phyloP scores from a whole-genome alignment of 2,797 vertebrate genomes.

The Sebastes trivittatus region DNA sequence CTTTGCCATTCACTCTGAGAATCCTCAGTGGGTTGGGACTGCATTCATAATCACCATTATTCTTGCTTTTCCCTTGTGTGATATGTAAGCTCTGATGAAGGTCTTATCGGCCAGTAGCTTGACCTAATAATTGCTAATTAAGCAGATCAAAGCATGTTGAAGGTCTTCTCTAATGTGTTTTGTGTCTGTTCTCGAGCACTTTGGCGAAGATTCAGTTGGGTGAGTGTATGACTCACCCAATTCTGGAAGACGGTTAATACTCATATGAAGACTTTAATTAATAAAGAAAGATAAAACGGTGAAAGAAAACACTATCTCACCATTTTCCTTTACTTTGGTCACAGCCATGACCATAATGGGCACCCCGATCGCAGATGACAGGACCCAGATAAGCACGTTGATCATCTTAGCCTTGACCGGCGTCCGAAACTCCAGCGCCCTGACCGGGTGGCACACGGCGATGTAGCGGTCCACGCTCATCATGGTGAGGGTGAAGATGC shows the following conservation, averaged over 20 bases:
- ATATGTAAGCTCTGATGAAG: not conserved
- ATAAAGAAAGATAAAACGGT: not conserved
- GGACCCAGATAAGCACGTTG: constrained; percentile 94
- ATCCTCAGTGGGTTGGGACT: not conserved
- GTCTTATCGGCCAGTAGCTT: not conserved
- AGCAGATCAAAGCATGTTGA: not conserved
- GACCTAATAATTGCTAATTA: not conserved
- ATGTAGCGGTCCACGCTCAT: constrained; percentile 97
- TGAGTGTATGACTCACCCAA: not conserved
- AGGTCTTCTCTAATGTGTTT: not conserved
- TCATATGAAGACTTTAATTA: not conserved
- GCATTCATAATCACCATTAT: not conserved
- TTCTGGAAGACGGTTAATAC: not conserved
- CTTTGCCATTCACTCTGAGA: not conserved
- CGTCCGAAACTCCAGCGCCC: constrained; percentile 91
- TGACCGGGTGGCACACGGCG: constrained; percentile 92
- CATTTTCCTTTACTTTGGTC: constrained; percentile 85
- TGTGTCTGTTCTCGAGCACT: not conserved
- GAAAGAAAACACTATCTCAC: constrained; percentile 60
- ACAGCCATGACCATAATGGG: constrained; percentile 94
- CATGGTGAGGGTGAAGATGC: constrained; percentile 96
- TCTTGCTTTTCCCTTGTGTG: not conserved
- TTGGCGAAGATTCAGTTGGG: not conserved
- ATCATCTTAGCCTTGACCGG: constrained; percentile 93
- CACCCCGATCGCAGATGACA: constrained; percentile 91